Evolutionary conservation across 1,140 invertebrate genomes (phyloP), one percentile per base, ranked within the genome.

Genomic region (Drosophila albomicans): DNA sequence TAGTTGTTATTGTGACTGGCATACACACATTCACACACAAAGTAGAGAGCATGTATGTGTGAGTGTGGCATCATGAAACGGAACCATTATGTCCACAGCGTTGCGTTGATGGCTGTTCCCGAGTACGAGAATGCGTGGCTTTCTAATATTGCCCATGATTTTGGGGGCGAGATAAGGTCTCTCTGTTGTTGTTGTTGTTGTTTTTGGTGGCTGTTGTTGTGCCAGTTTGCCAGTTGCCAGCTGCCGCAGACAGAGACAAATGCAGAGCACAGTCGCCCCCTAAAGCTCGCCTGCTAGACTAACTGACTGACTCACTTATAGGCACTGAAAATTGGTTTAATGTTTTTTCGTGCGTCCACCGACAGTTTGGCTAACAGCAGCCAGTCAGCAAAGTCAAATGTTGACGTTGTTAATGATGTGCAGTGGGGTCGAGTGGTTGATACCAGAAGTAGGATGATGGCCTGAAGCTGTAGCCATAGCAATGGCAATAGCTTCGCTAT

Each of bases 341-440:
- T 87, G 84, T 82, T 82, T 82, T 82, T 74, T 61, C 56, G 61
- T 79, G 71, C 71, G 72, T 80, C 71, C 71, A 70, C 58, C 79
- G 57, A 78, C 76, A 64, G 52, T 75, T 69, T 48, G 81, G 81
- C 80, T 62, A 84, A 71, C 76, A 76, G 64, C 80, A 85, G 66
- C 66, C 79, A 78, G 79, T 88, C 84, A 82, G 73, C 82, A 86
- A 82, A 86, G 82, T 86, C 82, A 87, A 86, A 87, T 86, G 84
- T 86, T 87, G 82, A 87, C 82, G 79, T 87, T 86, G 82, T 86
- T 86, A 86, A 86, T 86, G 82, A 86, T 86, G 82, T 87, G 79
- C 76, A 11, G 13, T 28, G 75, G 75, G 64, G 71, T 49, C 30
- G 64, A 59, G 15, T 4, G 20, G 3, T 8, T 15, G 45, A 32